Conservation (phyloP, 1,140 invertebrate genomes). For the Paraescarpia echinospica region DNA sequence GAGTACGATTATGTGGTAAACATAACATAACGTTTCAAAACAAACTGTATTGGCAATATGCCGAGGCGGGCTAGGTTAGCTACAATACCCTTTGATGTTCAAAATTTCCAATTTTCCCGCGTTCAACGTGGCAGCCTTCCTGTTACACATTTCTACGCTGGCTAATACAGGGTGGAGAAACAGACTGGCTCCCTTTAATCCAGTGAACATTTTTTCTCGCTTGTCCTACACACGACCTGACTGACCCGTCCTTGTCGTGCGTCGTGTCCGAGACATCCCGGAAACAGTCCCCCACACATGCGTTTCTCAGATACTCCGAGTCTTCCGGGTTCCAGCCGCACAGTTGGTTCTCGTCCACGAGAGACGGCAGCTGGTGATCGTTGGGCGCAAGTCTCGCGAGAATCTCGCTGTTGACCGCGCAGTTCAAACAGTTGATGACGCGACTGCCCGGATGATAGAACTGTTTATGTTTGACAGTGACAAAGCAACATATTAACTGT, state of each 20-base stretch:
- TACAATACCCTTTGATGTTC: too few relatives aligned
- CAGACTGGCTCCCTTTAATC: too few relatives aligned
- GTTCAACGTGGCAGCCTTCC: too few relatives aligned
- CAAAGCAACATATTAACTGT: neutral
- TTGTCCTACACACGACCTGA: too few relatives aligned
- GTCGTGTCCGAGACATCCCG: neutral
- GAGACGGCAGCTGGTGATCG: neutral
- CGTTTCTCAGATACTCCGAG: neutral
- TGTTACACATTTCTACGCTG: too few relatives aligned
- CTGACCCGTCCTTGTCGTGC: neutral
- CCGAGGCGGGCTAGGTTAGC: too few relatives aligned
- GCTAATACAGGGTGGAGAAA: too few relatives aligned
- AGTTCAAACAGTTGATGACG: neutral
- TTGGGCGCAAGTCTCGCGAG: neutral
- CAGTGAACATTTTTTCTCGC: too few relatives aligned
- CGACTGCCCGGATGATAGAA: neutral
- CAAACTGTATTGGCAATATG: too few relatives aligned
- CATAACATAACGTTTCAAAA: too few relatives aligned
- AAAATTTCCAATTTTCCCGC: too few relatives aligned
- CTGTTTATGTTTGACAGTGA: neutral
- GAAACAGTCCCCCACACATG: neutral
- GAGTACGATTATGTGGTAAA: too few relatives aligned
- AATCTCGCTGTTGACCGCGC: neutral
- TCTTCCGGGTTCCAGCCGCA: neutral
- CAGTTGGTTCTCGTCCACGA: neutral